phyloP scores from a whole-genome alignment of 2,797 vertebrate genomes.

The Eulemur mongoz region DNA sequence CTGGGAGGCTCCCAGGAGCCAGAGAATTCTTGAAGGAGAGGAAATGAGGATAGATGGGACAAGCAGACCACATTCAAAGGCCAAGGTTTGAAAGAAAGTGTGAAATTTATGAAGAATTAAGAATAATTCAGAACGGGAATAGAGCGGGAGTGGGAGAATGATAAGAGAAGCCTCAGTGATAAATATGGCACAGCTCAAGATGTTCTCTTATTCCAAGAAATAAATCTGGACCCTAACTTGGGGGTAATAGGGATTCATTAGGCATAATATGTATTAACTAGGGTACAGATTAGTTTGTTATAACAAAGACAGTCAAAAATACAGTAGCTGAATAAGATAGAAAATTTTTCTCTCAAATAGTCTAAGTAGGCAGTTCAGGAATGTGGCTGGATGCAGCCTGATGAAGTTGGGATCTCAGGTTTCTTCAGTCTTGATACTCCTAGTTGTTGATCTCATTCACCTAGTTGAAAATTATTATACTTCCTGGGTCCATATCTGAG shows the following conservation, averaged over 20 bases:
- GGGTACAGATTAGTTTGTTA: background rate
- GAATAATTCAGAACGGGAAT: background rate
- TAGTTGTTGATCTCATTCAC: background rate
- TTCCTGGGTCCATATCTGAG: background rate
- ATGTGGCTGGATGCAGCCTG: background rate
- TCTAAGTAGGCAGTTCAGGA: background rate
- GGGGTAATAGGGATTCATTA: background rate
- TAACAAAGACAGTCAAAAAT: conserved; percentile 3
- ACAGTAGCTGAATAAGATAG: background rate
- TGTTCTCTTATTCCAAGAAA: background rate
- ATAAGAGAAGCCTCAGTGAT: background rate
- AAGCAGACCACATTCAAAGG: background rate
- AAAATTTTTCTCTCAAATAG: background rate
- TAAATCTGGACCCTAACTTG: background rate
- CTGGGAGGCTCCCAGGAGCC: background rate
- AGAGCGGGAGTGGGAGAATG: background rate
- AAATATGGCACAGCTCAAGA: background rate
- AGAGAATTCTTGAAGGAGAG: background rate
- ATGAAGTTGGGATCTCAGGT: background rate
- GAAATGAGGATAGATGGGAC: background rate
- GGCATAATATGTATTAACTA: background rate
- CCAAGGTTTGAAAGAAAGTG: background rate
- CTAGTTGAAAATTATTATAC: background rate
- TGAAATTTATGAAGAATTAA: background rate
- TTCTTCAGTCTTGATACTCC: background rate